Conservation (phyloP, 2,113 vertebrate genomes). For the Synodontis membranacea region DNA sequence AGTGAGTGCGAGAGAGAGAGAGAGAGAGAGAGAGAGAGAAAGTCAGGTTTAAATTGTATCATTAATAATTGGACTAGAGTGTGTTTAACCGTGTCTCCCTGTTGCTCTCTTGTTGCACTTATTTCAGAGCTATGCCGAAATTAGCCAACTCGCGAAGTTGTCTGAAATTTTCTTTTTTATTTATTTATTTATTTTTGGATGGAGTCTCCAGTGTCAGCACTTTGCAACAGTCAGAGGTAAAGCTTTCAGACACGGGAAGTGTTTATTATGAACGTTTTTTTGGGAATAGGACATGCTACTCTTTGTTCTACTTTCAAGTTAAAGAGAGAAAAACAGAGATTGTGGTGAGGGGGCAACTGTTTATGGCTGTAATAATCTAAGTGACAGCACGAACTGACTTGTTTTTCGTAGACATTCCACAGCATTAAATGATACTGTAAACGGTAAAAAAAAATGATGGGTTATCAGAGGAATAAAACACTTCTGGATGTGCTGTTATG, state of each 20-base stretch:
- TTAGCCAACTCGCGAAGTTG: neutral
- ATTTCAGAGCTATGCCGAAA: neutral
- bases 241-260: too few species aligned
- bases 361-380: too few species aligned
- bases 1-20: neutral
- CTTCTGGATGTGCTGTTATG: too few species aligned
- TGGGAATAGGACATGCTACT: too few species aligned
- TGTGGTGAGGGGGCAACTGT: too few species aligned
- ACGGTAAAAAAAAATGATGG: neutral
- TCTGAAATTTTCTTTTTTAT: too few species aligned
- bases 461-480: too few species aligned
- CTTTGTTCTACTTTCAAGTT: neutral
- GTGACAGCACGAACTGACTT: too few species aligned
- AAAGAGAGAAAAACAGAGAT: neutral
- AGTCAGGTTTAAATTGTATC: neutral
- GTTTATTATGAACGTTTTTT: too few species aligned
- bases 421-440: neutral
- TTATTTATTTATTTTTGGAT: neutral
- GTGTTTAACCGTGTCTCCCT: neutral
- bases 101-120: neutral
- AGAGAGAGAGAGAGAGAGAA: neutral
- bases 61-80: neutral
- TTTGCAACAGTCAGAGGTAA: too few species aligned
- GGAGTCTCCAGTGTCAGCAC: neutral
- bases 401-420: neutral